Evolutionary conservation across 2,797 vertebrate genomes (phyloP), one percentile per base, ranked within the genome.

Genomic region (Takifugu ocellatus): DNA sequence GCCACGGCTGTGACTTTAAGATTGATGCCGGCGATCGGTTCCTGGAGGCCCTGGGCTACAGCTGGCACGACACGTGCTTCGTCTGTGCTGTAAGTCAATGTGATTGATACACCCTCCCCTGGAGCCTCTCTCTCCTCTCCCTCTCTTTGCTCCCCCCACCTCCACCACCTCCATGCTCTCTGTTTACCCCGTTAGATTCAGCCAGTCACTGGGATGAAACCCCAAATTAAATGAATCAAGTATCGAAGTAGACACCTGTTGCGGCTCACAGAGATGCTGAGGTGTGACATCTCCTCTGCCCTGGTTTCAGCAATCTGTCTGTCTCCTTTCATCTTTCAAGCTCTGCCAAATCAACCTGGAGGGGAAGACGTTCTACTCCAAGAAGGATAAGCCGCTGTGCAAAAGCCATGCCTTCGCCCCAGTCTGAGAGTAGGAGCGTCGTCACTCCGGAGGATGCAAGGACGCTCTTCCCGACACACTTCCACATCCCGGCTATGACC

Each of bases 361-460:
- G 94, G 97, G 97, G 80, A 99, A 99, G 91, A 98, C 97, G 0
- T 99, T 99, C 92, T 99, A 94, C 87, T 98, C 96, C 63, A 98
- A 97, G 93, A 98, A 98, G 88, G 96, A 98, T 90, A 99, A 98
- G 87, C 97, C 97, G 2, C 92, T 99, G 75, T 99, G 97, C 92
- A 99, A 99, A 93, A 94, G 94, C 89, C 97, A 99, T 0, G 97
- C 97, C 78, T 99, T 99, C 70, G 94, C 97, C 76, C 93, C 96
- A 0, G 94, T 99, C 79, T 99, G 92, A 96, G 73, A 61, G 51
- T 3, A n/a, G 49, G 8, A 67, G 67, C 62, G 44, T 54, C 77
- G 60, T 62, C 66, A 56, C 66, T 77, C 65, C 70, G 78, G 74
- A 71, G 78, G 77, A 79, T 76, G 63, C 29, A 42, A n/a, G 44